phyloP scores from a whole-genome alignment of 2,113 vertebrate genomes.

The Chiloscyllium plagiosum region DNA sequence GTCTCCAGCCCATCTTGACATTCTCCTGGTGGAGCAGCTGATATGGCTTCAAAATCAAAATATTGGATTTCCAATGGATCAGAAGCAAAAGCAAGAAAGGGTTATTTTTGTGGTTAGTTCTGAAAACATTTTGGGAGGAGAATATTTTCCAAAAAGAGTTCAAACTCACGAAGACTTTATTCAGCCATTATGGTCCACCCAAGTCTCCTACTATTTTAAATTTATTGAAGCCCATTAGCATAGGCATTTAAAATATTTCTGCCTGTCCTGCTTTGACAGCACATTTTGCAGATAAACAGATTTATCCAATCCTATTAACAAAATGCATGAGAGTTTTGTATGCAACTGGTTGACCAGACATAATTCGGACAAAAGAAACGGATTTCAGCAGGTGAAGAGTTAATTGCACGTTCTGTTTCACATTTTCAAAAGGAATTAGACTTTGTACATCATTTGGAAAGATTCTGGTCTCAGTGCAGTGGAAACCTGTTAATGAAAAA shows the following conservation, averaged over 20 bases:
- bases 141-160: background rate
- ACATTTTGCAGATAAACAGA: background rate
- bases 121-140: background rate
- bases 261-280: no score
- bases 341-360: background rate
- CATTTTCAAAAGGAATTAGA: background rate
- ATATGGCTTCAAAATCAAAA: background rate
- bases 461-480: background rate
- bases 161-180: background rate
- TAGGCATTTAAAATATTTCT: no score
- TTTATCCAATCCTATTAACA: background rate
- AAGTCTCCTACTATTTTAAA: no score
- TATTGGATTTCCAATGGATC: background rate
- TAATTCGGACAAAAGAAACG: background rate
- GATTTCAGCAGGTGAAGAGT: background rate
- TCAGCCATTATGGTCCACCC: no score
- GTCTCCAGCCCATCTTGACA: background rate
- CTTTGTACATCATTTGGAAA: background rate
- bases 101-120: background rate
- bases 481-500: background rate
- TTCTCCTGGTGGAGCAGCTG: background rate
- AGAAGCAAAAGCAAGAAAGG: background rate
- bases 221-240: no score
- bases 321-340: background rate
- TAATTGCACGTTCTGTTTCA: background rate